Evolutionary conservation across 2,113 vertebrate species (phyloP), one percentile per base, ranked within the genome.

Genomic region (Vanacampus margaritifer): DNA sequence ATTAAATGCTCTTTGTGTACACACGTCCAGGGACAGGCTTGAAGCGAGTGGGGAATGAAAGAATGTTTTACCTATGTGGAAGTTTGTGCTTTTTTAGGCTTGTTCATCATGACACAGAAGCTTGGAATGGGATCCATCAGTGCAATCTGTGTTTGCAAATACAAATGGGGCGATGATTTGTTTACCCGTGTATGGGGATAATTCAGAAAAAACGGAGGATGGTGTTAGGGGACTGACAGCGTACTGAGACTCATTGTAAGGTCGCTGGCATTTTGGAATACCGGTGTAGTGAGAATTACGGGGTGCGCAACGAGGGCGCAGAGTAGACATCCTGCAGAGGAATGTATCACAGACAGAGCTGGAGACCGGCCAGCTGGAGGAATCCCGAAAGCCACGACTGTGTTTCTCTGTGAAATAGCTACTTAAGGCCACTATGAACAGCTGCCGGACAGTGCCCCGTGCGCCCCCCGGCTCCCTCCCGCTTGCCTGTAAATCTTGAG

Each of bases 381-480:
- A 88, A 87, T 88, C 88, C 71, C 70, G 71, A 79, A 78, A 73
- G 77, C 84, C 79, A 77, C 75, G 84, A 85, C 79, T 87, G 79
- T 63, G 78, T 88, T 92, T 93, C 89, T 75, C 83, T 91, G 91
- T 89, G 91, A 92, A 92, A 91, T 91, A 77, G 83, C 88, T 87
- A 72, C 88, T 90, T 91, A 92, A 91, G 86, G 88, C 85, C 84
- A 82, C 73, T 83, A 71, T 74, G 87, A 92, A 92, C 92, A 93
- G 91, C 92, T 93, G 92, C 89, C 62, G 86, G 88, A 89, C 91
- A 91, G 89, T 89, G 83, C 79, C 79, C 75, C 76, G 78, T 61
- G 50, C 53, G 64, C 62, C 68, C 58, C 54, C n/a, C 64, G 39
- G 32, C 53, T 32, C 41, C 43, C 39, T 75, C 35, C 79, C 23